A percentile compares a stretch with the other conserved stretches of the same genome.
phyloP scores from a whole-genome alignment of 2,888 invertebrate genomes.

The Tromatobia lineatoria region DNA sequence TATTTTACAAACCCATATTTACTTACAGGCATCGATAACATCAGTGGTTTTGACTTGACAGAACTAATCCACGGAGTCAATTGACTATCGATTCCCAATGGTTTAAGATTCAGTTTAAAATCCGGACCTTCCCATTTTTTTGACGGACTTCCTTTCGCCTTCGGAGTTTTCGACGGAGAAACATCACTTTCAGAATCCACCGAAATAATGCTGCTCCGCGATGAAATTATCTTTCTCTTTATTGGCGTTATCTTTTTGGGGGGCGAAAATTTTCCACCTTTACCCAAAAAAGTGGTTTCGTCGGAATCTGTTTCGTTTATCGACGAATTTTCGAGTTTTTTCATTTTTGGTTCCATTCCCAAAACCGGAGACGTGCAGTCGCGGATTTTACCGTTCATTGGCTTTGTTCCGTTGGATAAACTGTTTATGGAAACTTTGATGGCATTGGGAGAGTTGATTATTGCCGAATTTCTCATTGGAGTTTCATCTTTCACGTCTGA shows the following conservation, averaged over 20 bases:
- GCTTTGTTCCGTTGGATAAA: not conserved
- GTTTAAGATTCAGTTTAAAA: constrained; percentile 78
- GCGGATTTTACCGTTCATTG: not conserved
- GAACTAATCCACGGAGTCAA: constrained; percentile 78
- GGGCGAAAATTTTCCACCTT: not conserved
- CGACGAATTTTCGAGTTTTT: constrained; percentile 18
- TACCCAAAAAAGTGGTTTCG: constrained; percentile 26
- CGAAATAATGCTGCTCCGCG: constrained; percentile 16
- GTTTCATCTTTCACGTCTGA: constrained; percentile 20
- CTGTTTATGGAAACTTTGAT: not conserved
- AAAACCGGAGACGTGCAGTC: not conserved
- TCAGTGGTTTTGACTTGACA: constrained; percentile 74
- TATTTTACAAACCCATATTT: constrained; percentile 14
- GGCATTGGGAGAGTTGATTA: not conserved
- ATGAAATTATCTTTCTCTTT: not conserved
- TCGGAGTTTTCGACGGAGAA: constrained; percentile 54
- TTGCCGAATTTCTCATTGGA: not conserved
- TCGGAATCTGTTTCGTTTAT: constrained; percentile 49
- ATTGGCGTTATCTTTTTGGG: not conserved
- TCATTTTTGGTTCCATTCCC: constrained; percentile 1
- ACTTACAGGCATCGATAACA: constrained; percentile 76
- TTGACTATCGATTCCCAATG: constrained; percentile 78
- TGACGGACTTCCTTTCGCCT: constrained; percentile 57
- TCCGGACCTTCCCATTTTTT: constrained; percentile 78
- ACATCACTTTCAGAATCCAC: constrained; percentile 49